Percentiles rank a stretch among this genome's conserved stretches.
These are phyloP conservation scores for Phylloscopus whistleri DNA, from an alignment of 2,113 vertebrate species.

Conservation along the genomic window DNA sequence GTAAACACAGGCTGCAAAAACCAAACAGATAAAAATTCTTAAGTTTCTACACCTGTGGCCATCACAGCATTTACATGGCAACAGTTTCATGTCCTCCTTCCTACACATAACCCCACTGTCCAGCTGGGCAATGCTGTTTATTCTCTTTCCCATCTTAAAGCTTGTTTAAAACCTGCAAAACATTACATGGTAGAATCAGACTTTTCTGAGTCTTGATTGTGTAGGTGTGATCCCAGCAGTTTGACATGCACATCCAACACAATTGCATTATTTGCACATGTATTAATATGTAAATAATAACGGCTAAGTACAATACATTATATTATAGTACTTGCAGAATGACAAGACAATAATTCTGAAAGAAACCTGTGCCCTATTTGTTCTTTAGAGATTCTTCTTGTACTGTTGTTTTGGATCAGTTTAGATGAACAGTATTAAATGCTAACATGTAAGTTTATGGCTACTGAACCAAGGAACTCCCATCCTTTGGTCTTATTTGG, in stretches of 20 bases:
- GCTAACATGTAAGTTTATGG: neutral
- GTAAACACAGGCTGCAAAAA: neutral
- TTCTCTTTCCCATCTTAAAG: neutral
- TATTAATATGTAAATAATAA: neutral
- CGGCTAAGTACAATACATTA: neutral
- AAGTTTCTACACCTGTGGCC: neutral
- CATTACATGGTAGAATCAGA: neutral
- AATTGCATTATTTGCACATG: neutral
- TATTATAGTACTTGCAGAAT: neutral
- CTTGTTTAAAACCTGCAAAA: neutral
- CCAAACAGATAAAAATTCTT: neutral
- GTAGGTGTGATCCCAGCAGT: neutral
- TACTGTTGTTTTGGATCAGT: neutral
- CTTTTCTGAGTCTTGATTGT: neutral
- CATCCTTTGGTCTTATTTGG: neutral
- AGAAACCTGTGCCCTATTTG: neutral
- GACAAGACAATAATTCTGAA: neutral
- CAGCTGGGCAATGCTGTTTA: neutral
- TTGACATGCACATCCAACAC: accelerated
- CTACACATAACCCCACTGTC: neutral
- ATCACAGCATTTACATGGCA: neutral
- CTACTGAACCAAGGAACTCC: neutral
- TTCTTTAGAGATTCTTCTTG: neutral
- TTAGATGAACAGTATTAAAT: neutral
- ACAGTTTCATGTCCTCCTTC: neutral